Percentiles rank a stretch among this genome's conserved stretches.
Evolutionary conservation across 2,888 invertebrate species (phyloP).

Genomic region (Augochlorella aurata): DNA sequence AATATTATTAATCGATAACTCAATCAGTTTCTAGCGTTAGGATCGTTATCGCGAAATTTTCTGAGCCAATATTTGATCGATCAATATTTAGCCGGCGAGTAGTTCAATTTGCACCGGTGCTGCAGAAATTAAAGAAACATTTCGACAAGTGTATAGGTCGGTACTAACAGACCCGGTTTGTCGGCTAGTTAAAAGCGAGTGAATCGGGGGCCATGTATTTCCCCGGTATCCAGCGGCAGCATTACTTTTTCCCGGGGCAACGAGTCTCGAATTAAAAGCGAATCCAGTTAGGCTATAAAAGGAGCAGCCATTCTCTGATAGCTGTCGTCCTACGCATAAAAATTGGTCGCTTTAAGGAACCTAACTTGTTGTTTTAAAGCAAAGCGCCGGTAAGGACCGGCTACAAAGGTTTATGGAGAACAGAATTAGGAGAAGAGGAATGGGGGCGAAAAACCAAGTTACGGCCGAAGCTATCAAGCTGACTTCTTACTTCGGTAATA

Average conservation of each 20-base stretch:
- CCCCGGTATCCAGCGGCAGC: background rate
- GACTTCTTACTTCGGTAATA: conserved; percentile 69
- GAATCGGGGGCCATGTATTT: background rate
- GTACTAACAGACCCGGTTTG: background rate
- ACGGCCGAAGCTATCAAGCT: conserved; percentile 61
- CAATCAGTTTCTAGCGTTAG: background rate
- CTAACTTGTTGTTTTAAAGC: conserved; percentile 37
- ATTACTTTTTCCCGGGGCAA: background rate
- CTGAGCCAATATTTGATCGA: background rate
- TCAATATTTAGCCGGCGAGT: background rate
- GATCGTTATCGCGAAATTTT: background rate
- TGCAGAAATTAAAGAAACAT: background rate
- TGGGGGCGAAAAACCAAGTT: conserved; percentile 61
- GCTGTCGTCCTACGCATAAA: background rate
- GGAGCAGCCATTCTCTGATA: conserved; percentile 7
- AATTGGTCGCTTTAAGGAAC: conserved; percentile 37
- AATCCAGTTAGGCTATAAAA: conserved; percentile 18
- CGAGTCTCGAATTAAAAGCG: conserved; percentile 22
- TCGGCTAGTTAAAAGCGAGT: background rate
- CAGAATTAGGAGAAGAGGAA: conserved; percentile 48
- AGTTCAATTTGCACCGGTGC: no score
- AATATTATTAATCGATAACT: background rate
- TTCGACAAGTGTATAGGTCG: background rate
- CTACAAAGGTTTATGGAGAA: conserved; percentile 46
- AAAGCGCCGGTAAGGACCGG: conserved; percentile 29